A percentile compares a stretch with the other conserved stretches of the same genome.
phyloP scores from a whole-genome alignment of 2,113 vertebrate genomes.

The Patagioenas fasciata region DNA sequence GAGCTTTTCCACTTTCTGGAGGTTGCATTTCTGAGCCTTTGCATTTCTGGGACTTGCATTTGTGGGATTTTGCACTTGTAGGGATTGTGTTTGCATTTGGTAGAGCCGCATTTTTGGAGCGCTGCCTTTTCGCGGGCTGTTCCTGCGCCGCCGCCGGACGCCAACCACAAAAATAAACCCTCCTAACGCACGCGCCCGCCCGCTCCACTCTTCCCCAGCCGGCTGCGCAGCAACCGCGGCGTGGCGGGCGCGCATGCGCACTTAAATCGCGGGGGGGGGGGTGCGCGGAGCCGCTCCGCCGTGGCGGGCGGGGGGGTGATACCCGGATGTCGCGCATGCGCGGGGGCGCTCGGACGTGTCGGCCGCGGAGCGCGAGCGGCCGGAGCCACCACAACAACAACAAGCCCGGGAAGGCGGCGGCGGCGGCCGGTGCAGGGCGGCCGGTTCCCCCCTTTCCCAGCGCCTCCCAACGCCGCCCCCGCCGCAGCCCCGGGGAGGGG shows the following conservation, averaged over 20 bases:
- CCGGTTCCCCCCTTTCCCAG: neutral
- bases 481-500: neutral
- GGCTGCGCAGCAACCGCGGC: neutral
- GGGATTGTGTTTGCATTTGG: no score
- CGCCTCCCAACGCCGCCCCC: neutral
- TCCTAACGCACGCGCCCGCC: neutral
- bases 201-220: neutral
- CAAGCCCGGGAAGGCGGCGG: neutral
- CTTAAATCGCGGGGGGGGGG: neutral
- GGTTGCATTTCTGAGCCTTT: no score
- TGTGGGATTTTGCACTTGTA: no score
- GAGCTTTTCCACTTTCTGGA: neutral
- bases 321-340: constrained; percentile 22
- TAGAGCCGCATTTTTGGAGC: neutral
- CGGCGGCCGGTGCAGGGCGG: neutral
- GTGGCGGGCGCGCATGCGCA: neutral
- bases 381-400: neutral
- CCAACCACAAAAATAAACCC: neutral
- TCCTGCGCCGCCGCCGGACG: neutral
- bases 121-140: neutral
- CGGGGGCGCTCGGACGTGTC: neutral
- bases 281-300: neutral
- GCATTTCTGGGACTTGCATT: no score
- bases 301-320: neutral
- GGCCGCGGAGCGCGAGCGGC: neutral